These are phyloP conservation scores for Romanogobio albipinnatus DNA, from an alignment of 2,113 vertebrate species.

Conservation along the genomic window DNA sequence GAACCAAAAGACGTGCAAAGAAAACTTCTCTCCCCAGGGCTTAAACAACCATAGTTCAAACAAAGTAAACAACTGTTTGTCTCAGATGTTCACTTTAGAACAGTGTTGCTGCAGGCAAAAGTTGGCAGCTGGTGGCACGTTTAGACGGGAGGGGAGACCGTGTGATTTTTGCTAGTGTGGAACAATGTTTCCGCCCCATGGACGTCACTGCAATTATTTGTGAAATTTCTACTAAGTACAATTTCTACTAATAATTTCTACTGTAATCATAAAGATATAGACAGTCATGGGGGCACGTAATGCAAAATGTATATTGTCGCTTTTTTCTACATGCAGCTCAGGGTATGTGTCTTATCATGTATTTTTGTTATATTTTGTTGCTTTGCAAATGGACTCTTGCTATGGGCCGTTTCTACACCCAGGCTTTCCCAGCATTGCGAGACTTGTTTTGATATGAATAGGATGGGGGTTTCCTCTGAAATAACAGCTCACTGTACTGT, in stretches of 20 bases:
- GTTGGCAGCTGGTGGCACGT: constrained; percentile 74
- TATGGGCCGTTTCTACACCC: neutral
- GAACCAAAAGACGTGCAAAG: constrained; percentile 76
- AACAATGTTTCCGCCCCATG: constrained; percentile 57
- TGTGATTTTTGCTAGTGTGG: constrained; percentile 63
- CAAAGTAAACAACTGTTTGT: constrained; percentile 90
- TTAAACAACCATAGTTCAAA: constrained; percentile 85
- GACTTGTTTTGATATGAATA: constrained; percentile 19
- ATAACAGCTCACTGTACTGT: constrained; percentile 19
- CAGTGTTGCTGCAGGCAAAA: constrained; percentile 89
- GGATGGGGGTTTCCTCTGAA: constrained; percentile 13
- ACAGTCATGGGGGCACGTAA: neutral
- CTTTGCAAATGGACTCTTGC: constrained; percentile 29
- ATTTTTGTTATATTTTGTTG: neutral
- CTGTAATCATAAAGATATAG: neutral
- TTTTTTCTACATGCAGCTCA: neutral
- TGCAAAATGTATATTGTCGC: neutral
- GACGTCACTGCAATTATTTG: constrained; percentile 56
- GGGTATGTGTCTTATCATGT: neutral
- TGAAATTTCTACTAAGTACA: constrained; percentile 58
- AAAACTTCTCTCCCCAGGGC: constrained; percentile 85
- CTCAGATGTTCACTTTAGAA: constrained; percentile 90
- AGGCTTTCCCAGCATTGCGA: neutral
- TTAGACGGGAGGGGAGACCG: constrained; percentile 61
- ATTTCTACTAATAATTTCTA: constrained; percentile 43